Percentiles rank a stretch among this genome's conserved stretches.
Conservation (phyloP, 37 sponge, comb jelly and placozoan species). For the Halisarca cf. caerulea region DNA sequence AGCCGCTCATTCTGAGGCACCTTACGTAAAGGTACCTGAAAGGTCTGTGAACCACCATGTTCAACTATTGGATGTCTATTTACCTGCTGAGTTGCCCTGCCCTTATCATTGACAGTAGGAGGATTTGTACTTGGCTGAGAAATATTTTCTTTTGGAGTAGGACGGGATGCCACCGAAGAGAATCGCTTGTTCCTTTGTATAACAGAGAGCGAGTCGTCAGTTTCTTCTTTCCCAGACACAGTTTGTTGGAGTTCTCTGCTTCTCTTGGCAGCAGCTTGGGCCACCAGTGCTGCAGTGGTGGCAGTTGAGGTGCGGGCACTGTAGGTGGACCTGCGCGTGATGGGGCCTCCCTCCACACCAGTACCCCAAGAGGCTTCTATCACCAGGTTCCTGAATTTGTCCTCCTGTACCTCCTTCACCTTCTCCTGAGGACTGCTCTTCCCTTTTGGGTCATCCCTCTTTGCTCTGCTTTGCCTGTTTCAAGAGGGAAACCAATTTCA, state of each 20-base stretch:
- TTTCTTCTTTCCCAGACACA: no score
- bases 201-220: no score
- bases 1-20: background rate
- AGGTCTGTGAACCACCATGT: background rate
- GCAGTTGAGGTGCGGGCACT: background rate
- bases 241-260: no score
- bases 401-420: background rate
- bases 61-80: background rate
- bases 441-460: background rate
- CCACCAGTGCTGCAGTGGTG: background rate
- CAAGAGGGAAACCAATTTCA: background rate
- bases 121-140: no score
- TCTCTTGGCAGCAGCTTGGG: background rate
- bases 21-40: background rate
- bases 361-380: background rate
- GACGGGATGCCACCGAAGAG: no score
- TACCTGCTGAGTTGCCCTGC: background rate
- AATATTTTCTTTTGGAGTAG: no score
- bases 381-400: background rate
- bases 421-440: background rate
- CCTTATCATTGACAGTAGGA: background rate
- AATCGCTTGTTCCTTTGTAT: no score
- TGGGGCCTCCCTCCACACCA: background rate
- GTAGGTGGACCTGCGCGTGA: background rate
- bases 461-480: background rate